Evolutionary conservation across 2,888 invertebrate species (phyloP).

Genomic region (Oligia fasciuncula): DNA sequence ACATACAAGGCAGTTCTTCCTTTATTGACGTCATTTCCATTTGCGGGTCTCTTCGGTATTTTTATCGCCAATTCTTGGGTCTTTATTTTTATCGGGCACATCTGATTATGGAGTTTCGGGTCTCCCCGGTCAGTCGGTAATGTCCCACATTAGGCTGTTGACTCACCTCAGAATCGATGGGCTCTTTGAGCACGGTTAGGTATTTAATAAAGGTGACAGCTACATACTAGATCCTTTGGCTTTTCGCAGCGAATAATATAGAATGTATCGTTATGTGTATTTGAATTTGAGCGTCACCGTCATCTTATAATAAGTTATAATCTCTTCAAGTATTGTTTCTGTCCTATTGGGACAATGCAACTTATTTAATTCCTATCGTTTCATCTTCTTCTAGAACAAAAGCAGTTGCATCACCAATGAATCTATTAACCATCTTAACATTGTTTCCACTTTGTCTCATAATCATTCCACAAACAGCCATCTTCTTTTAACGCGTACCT

Average conservation of each 20-base stretch:
- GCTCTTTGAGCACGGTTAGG: slow-evolving; percentile 1
- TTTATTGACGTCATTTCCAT: slow-evolving; percentile 22
- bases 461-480: neutral
- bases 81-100: slow-evolving; percentile 43
- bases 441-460: too few species aligned
- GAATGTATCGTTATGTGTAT: neutral
- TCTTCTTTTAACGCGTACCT: too few species aligned
- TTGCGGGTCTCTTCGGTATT: slow-evolving; percentile 18
- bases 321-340: neutral
- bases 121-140: slow-evolving; percentile 32
- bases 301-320: neutral
- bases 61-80: slow-evolving; percentile 14
- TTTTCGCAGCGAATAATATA: neutral
- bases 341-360: neutral
- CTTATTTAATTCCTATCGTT: neutral
- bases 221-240: slow-evolving; percentile 7
- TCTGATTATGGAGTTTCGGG: slow-evolving; percentile 42
- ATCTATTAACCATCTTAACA: neutral
- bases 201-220: slow-evolving; percentile 11
- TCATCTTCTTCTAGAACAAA: neutral
- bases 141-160: slow-evolving; percentile 43
- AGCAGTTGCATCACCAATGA: neutral
- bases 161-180: slow-evolving; percentile 19
- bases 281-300: neutral
- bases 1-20: neutral